phyloP scores from a whole-genome alignment of 2,888 invertebrate species.

The Tachina grossa region DNA sequence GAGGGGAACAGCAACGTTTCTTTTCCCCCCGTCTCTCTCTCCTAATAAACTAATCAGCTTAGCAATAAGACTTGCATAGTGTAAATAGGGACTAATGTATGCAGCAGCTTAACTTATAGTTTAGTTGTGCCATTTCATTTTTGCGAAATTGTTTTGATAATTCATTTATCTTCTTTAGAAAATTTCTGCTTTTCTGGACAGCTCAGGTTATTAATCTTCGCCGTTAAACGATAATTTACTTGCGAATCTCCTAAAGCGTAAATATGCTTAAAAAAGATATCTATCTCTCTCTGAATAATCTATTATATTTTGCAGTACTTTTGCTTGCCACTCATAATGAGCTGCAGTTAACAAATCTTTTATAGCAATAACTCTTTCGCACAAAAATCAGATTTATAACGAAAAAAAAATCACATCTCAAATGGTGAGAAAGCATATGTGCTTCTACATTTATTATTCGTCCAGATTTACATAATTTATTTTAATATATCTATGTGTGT shows the following conservation, averaged over 20 bases:
- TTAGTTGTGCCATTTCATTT: slow-evolving; percentile 9
- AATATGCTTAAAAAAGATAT: slow-evolving; percentile 20
- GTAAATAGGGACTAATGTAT: too few relatives aligned
- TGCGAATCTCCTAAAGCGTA: slow-evolving; percentile 48
- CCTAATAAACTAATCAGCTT: too few relatives aligned
- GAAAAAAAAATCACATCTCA: background rate
- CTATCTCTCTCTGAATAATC: background rate
- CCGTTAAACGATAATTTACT: slow-evolving; percentile 31
- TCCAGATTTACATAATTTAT: slow-evolving; percentile 1
- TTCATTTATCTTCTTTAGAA: slow-evolving; percentile 68
- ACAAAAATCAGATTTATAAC: background rate
- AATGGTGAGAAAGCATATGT: background rate
- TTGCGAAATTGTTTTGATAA: slow-evolving; percentile 37
- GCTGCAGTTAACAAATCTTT: too few relatives aligned
- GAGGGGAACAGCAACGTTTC: too few relatives aligned
- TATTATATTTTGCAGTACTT: background rate
- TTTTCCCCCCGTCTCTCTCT: too few relatives aligned
- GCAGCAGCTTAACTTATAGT: slow-evolving; percentile 56
- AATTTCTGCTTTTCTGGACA: slow-evolving; percentile 62
- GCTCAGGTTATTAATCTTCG: slow-evolving; percentile 69
- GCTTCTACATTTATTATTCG: background rate
- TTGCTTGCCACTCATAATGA: background rate
- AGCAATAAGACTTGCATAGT: too few relatives aligned
- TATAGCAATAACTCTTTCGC: too few relatives aligned
- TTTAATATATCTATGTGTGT: background rate